These are phyloP conservation scores for Anabas testudineus DNA, from an alignment of 2,797 vertebrate genomes.

Conservation along the genomic window DNA sequence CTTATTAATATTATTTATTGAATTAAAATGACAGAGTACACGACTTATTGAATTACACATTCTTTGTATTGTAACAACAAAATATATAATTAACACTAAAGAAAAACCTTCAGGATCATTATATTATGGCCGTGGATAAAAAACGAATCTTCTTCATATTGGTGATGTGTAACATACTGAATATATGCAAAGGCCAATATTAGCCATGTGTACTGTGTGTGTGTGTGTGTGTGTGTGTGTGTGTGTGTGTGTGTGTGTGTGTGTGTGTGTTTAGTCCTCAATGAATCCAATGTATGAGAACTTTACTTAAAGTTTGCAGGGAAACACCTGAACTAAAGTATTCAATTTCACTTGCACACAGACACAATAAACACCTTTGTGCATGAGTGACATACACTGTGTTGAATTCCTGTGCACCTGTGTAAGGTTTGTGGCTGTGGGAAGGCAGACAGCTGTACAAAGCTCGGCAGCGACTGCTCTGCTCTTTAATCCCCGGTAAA, in stretches of 20 bases:
- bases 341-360: conserved; percentile 27
- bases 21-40: neutral
- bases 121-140: too few species aligned
- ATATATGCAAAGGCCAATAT: conserved; percentile 1
- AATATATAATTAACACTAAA: too few species aligned
- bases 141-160: too few species aligned
- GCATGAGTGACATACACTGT: conserved; percentile 41
- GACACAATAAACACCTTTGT: conserved; percentile 44
- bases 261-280: conserved; percentile 13
- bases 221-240: neutral
- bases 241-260: too few species aligned
- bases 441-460: conserved; percentile 73
- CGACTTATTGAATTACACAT: too few species aligned
- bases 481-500: conserved; percentile 63
- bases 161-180: neutral
- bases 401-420: conserved; percentile 62
- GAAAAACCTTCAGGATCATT: too few species aligned
- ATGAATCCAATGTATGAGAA: conserved; percentile 26
- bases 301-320: conserved; percentile 23
- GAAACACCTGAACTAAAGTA: conserved; percentile 44
- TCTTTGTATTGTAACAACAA: too few species aligned
- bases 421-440: conserved; percentile 58
- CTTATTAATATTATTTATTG: too few species aligned
- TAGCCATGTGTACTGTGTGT: neutral
- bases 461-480: conserved; percentile 43